phyloP scores from a whole-genome alignment of 2,888 invertebrate species.

The Apodemia hepburni region DNA sequence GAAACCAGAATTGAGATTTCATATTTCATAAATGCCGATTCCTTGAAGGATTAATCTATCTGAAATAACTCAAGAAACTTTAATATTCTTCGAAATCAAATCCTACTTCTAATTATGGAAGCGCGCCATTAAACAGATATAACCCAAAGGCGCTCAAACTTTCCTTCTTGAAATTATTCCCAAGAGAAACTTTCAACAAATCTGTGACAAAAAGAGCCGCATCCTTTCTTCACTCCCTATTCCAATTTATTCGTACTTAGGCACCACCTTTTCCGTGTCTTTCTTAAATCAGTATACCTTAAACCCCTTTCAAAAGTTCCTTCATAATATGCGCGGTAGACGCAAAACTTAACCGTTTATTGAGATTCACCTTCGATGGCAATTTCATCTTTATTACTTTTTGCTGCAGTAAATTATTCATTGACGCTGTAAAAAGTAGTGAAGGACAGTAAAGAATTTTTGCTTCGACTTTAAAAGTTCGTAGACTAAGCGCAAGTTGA shows the following conservation, averaged over 20 bases:
- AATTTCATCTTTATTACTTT: conserved; percentile 44
- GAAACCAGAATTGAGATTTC: not conserved
- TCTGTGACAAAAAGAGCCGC: conserved; percentile 31
- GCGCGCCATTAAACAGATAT: conserved; percentile 35
- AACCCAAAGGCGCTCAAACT: conserved; percentile 23
- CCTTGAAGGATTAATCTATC: not conserved
- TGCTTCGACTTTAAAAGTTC: conserved; percentile 25
- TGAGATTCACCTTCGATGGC: conserved; percentile 38
- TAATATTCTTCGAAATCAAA: conserved; percentile 12
- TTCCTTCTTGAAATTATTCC: conserved; percentile 28
- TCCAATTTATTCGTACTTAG: conserved; percentile 55
- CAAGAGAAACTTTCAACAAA: conserved; percentile 32
- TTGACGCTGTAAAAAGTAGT: conserved; percentile 40
- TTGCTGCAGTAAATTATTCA: conserved; percentile 48
- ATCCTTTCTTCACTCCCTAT: conserved; percentile 36
- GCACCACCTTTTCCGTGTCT: conserved; percentile 65
- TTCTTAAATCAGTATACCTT: conserved; percentile 59
- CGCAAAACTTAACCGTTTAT: conserved; percentile 37
- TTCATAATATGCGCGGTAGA: conserved; percentile 50
- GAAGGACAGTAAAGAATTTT: conserved; percentile 30
- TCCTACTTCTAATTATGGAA: conserved; percentile 54
- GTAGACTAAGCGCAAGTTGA: conserved; percentile 24
- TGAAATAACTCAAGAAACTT: conserved; percentile 6
- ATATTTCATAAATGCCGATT: not conserved
- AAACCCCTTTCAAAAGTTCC: conserved; percentile 69